These are phyloP conservation scores for Petrolisthes cinctipes DNA, from an alignment of 2,888 invertebrate genomes.

Conservation along the genomic window DNA sequence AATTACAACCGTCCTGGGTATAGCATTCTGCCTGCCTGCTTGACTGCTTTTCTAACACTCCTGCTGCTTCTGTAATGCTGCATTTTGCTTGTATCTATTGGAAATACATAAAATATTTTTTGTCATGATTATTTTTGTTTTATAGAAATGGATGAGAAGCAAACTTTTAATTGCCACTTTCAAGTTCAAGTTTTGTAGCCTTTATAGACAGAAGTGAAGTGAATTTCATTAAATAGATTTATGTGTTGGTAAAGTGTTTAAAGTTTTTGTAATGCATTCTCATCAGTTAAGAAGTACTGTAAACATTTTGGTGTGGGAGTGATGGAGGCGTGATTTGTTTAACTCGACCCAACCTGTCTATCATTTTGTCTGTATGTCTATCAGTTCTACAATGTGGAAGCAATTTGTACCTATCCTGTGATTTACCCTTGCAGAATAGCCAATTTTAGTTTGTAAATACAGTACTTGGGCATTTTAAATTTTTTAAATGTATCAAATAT, in stretches of 20 bases:
- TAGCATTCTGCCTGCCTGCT: conserved; percentile 15
- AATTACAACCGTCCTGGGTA: background rate
- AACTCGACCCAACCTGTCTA: background rate
- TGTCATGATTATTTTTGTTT: background rate
- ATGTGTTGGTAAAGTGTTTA: background rate
- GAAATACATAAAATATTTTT: background rate
- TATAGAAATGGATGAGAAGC: background rate
- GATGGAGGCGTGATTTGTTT: background rate
- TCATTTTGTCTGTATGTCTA: too few relatives aligned
- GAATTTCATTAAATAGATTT: background rate
- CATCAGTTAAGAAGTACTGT: background rate
- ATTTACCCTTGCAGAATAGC: too few relatives aligned
- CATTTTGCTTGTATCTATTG: conserved; percentile 6
- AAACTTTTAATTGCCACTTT: background rate
- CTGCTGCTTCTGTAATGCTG: conserved; percentile 18
- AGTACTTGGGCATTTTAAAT: too few relatives aligned
- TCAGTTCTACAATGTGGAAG: too few relatives aligned
- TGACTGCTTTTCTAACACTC: conserved; percentile 10
- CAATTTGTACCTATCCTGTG: too few relatives aligned
- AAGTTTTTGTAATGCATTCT: background rate
- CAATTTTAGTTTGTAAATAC: too few relatives aligned
- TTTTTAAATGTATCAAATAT: too few relatives aligned
- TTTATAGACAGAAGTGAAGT: background rate
- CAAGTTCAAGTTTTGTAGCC: background rate
- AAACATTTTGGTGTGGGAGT: background rate